Evolutionary conservation across 2,113 vertebrate species (phyloP).

Genomic region (Heterocephalus glaber): DNA sequence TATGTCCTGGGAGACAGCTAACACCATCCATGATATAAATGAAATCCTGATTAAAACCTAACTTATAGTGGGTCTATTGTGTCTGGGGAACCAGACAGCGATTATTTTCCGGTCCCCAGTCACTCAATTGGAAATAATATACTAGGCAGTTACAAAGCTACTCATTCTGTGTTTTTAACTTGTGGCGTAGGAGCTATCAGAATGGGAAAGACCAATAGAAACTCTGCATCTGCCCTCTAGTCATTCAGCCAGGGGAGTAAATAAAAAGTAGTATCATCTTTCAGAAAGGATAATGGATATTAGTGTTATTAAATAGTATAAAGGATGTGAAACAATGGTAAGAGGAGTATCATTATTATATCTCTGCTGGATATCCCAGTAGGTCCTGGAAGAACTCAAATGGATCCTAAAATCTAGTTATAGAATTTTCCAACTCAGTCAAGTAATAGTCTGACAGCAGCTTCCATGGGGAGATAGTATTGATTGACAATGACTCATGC

Average conservation of each 20-base stretch:
- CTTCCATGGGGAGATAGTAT: neutral
- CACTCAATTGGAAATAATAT: neutral
- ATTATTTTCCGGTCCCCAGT: neutral
- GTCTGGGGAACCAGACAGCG: neutral
- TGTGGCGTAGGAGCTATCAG: neutral
- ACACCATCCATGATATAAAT: neutral
- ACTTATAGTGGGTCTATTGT: neutral
- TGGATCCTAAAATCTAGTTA: neutral
- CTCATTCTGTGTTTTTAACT: neutral
- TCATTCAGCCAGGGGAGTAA: neutral
- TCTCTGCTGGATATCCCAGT: neutral
- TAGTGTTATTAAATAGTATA: neutral
- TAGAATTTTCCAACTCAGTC: neutral
- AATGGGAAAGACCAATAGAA: neutral
- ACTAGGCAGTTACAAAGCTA: neutral
- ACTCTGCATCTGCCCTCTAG: neutral
- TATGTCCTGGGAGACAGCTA: neutral
- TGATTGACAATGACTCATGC: neutral
- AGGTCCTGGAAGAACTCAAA: neutral
- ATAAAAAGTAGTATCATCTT: slow-evolving; percentile 6
- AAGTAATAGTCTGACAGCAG: neutral
- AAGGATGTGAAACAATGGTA: neutral
- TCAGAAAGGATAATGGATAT: neutral
- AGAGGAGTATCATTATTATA: accelerated
- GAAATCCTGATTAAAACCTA: neutral